A percentile compares a stretch with the other conserved stretches of the same genome.
Conservation (phyloP, 1,140 invertebrate species). For the Alviniconcha marisindica region DNA sequence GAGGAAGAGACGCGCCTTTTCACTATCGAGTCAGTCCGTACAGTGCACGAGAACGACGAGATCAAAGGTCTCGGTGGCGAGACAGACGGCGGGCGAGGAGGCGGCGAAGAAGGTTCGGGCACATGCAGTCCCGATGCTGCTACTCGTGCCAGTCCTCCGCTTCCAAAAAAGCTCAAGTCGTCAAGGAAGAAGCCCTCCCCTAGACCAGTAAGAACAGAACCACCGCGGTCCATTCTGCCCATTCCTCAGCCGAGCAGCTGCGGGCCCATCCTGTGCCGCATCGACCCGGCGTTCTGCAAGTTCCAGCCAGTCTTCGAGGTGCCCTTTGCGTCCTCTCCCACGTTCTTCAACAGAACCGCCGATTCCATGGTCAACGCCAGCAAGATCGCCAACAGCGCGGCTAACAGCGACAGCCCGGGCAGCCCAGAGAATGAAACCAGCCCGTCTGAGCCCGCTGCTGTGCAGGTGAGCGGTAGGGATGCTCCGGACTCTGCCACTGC, state of each 20-base stretch:
- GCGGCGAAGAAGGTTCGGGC: not conserved
- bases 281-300: conserved; percentile 24
- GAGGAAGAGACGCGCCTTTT: not conserved
- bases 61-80: not conserved
- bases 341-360: not conserved
- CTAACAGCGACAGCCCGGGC: no score
- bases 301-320: conserved; percentile 19
- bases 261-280: conserved; percentile 2
- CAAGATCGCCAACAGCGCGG: not conserved
- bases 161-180: not conserved
- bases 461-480: not conserved
- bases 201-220: no score
- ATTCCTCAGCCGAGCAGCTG: no score
- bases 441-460: no score
- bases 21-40: conserved; percentile 2
- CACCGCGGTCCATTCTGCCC: not conserved
- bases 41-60: not conserved
- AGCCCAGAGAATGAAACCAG: no score
- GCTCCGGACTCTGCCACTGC: not conserved
- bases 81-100: no score
- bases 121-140: not conserved
- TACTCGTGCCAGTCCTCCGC: not conserved
- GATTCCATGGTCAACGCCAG: not conserved
- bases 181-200: not conserved
- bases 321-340: conserved; percentile 13